These are phyloP conservation scores for Pheosia gnoma DNA, from an alignment of 2,888 invertebrate species.

Conservation along the genomic window DNA sequence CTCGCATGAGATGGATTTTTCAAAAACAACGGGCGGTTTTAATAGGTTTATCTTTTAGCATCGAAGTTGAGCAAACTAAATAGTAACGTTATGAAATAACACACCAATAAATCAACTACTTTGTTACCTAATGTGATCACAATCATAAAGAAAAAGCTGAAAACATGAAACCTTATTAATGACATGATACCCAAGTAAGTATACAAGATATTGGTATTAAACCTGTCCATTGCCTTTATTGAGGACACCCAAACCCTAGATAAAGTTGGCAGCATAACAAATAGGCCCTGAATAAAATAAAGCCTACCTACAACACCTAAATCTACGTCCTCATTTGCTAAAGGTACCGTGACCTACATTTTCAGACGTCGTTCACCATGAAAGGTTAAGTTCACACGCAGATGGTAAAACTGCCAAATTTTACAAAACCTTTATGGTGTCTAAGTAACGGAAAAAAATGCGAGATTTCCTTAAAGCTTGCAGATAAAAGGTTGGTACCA, in stretches of 20 bases:
- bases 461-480: background rate
- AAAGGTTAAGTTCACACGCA: constrained; percentile 22
- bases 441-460: background rate
- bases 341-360: constrained; percentile 39
- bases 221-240: background rate
- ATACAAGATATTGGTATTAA: background rate
- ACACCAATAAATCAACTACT: too few species aligned
- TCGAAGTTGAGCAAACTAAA: too few species aligned
- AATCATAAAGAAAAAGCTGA: too few species aligned
- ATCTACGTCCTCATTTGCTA: constrained; percentile 13
- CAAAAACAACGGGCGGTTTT: too few species aligned
- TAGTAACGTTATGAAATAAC: too few species aligned
- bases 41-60: too few species aligned
- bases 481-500: too few species aligned
- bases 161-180: too few species aligned
- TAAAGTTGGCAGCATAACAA: constrained; percentile 3
- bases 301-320: constrained; percentile 7
- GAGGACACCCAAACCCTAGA: background rate
- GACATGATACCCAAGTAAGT: too few species aligned
- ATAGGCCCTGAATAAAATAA: constrained; percentile 10
- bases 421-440: constrained; percentile 2
- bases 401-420: constrained; percentile 7
- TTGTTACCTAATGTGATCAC: too few species aligned
- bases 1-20: too few species aligned
- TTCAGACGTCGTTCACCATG: constrained; percentile 14